Percentiles rank a stretch among this genome's conserved stretches.
These are phyloP conservation scores for Delichon dasypus DNA, from an alignment of 2,797 vertebrate species.

Conservation along the genomic window DNA sequence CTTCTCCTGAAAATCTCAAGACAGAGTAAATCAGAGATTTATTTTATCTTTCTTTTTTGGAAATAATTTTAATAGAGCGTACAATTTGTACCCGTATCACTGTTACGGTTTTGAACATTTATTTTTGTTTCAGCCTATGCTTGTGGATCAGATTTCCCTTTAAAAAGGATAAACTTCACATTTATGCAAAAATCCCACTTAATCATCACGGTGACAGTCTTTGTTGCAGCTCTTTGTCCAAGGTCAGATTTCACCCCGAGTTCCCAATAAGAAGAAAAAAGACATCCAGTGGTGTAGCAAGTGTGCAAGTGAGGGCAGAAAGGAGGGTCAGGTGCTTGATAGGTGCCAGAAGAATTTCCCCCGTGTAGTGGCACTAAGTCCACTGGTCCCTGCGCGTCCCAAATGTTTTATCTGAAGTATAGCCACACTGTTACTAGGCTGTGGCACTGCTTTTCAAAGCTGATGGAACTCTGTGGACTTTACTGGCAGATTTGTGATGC, in stretches of 20 bases:
- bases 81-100: fast-evolving
- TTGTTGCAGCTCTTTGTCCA: constrained; percentile 20
- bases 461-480: not conserved
- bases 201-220: constrained; percentile 29
- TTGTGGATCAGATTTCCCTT: constrained; percentile 20
- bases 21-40: not conserved
- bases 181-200: constrained; percentile 34
- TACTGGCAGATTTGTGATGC: not conserved
- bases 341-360: not conserved
- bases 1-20: not conserved
- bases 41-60: not conserved
- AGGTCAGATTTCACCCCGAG: constrained; percentile 1
- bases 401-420: not conserved
- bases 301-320: not conserved
- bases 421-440: not conserved
- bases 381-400: fast-evolving
- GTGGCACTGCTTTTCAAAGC: not conserved
- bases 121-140: constrained; percentile 3
- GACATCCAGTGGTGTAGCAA: not conserved
- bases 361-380: not conserved
- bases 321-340: not conserved
- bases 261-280: not conserved
- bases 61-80: not conserved
- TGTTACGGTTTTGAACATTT: not conserved
- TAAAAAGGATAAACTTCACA: not conserved